Evolutionary conservation across 64 coral and sea anemone species (phyloP).

Genomic region (Dendrophyllia cribrosa): DNA sequence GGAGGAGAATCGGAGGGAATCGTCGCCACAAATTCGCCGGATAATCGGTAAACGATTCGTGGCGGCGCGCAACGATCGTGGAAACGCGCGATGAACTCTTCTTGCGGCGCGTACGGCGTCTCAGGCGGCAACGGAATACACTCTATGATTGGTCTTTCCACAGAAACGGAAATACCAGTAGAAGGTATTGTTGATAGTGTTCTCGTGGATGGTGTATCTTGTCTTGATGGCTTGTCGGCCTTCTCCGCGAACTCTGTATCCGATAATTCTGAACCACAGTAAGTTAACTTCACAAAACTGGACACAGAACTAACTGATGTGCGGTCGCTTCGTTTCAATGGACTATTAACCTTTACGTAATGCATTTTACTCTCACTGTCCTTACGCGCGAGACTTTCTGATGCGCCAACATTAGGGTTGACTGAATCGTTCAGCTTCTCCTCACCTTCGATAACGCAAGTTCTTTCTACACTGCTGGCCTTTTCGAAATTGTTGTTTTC

Average conservation of each 20-base stretch:
- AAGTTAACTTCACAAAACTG: conserved; percentile 85
- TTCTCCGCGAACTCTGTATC: conserved; percentile 53
- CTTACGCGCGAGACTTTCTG: neutral
- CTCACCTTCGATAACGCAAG: conserved; percentile 6
- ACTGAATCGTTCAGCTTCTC: neutral
- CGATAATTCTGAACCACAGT: conserved; percentile 83
- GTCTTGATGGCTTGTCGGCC: conserved; percentile 29
- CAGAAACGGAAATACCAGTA: conserved; percentile 19
- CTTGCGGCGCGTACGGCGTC: conserved; percentile 88
- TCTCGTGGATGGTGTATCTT: conserved; percentile 42
- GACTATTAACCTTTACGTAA: neutral
- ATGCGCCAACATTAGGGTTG: neutral
- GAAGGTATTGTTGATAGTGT: conserved; percentile 34
- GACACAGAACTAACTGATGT: conserved; percentile 19
- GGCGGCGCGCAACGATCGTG: conserved; percentile 61
- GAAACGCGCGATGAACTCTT: conserved; percentile 78
- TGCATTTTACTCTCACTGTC: neutral
- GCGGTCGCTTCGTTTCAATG: neutral
- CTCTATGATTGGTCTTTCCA: conserved; percentile 62
- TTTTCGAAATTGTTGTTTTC: conserved; percentile 33
- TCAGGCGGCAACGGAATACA: conserved; percentile 51
- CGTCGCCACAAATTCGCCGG: conserved; percentile 76
- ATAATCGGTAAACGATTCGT: conserved; percentile 84
- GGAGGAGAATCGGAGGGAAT: conserved; percentile 56
- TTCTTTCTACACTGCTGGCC: neutral